Base-by-base conservation (phyloP, 53 echinoderm and acorn worm genomes). In the Apostichopus leukothele region DNA sequence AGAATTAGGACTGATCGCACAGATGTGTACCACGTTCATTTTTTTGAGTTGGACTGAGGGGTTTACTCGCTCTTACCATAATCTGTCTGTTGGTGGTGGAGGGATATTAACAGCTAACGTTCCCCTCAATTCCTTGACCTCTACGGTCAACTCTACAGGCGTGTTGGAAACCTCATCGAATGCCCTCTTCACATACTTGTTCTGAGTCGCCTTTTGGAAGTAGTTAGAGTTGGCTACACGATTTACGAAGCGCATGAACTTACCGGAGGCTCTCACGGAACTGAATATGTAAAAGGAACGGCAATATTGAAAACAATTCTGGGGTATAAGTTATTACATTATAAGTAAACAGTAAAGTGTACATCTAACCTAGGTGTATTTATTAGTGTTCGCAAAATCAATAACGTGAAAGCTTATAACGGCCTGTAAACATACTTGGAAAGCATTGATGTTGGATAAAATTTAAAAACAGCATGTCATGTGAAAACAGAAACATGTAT, bases 141-240 rank as follows among this genome's bases (percentile, higher is more conserved):
- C 97, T 26, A 97, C 94, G 1, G 94, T 90, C 76, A 95, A 91
- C 51, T 94, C 94, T 26, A 97, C 93, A 0, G 92, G 89, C 5
- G 95, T 94, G 87, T 95, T 97, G 88, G 97, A 97, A 23, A 97
- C 95, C 68, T 95, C 97, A 61, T 97, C 95, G 52, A 97, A 92
- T 52, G 97, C 97, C 25, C 92, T 51, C 85, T 94, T 95, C 75
- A 97, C 93, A 51, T 95, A 97, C 86, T 95, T 95, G 90, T 95
- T 94, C 91, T 97, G 93, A 5, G 97, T 93, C 10, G 97, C 97
- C 16, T 92, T 93, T 73, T 95, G 94, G 92, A 97, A 97, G 88
- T 95, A 95, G 90, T 97, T 95, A 53, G 97, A 97, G 90, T 93
- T 94, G 91, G 97, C 94, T 5, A 95, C 93, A 68, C 92, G 93